Percentiles rank a stretch among this genome's conserved stretches.
Evolutionary conservation across 2,888 invertebrate genomes (phyloP).

Genomic region (Rhingia rostrata): DNA sequence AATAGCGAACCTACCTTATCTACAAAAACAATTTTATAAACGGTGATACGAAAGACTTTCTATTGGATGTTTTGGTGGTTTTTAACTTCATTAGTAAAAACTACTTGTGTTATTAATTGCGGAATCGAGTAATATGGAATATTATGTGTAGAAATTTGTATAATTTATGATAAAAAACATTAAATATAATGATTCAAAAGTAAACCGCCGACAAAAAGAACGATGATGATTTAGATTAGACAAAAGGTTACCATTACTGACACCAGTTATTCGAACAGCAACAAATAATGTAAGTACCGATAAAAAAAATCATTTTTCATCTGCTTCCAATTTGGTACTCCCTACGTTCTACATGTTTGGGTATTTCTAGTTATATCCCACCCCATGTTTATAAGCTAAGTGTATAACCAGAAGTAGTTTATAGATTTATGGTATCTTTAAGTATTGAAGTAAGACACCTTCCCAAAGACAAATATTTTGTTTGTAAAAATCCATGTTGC

Average conservation of each 20-base stretch:
- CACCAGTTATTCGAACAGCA: slow-evolving; percentile 8
- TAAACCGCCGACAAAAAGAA: slow-evolving; percentile 22
- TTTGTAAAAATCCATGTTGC: too few relatives aligned
- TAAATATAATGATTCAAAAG: slow-evolving; percentile 9
- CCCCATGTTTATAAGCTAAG: background rate
- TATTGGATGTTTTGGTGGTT: slow-evolving; percentile 3
- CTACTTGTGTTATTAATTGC: slow-evolving; percentile 20
- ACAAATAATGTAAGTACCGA: slow-evolving; percentile 41
- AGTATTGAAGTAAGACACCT: too few relatives aligned
- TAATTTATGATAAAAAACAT: background rate
- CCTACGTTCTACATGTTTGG: slow-evolving; percentile 37
- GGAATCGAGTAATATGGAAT: background rate
- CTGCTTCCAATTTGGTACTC: slow-evolving; percentile 9
- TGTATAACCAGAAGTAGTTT: background rate
- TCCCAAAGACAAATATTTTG: too few relatives aligned
- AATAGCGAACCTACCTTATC: slow-evolving; percentile 37
- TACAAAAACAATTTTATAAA: slow-evolving; percentile 34
- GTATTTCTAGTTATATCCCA: background rate
- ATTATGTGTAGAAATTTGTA: slow-evolving; percentile 26
- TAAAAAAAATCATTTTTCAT: background rate
- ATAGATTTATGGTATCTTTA: background rate
- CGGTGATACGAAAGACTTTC: slow-evolving; percentile 14
- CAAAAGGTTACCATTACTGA: slow-evolving; percentile 9
- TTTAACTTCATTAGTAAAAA: slow-evolving; percentile 40
- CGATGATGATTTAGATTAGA: slow-evolving; percentile 23